Evolutionary conservation across 1,140 invertebrate genomes (phyloP).

Genomic region (Drosophila nasuta): DNA sequence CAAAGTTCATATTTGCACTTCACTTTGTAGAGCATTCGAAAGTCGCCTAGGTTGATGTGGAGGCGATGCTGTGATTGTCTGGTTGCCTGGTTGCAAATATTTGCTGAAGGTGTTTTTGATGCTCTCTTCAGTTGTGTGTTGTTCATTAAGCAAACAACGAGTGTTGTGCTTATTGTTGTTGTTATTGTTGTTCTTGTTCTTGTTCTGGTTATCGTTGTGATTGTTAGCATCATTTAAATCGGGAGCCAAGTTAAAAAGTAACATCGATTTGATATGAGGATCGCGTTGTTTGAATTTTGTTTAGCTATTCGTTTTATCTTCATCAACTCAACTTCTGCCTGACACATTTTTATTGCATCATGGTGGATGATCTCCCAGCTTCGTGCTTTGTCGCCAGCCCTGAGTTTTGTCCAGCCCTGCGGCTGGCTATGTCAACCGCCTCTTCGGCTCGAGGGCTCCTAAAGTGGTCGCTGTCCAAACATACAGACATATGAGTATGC

Average conservation of each 20-base stretch:
- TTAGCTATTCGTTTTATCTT: neutral
- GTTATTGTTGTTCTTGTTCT: constrained; percentile 7
- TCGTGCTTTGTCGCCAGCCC: too few relatives aligned
- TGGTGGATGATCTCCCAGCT: too few relatives aligned
- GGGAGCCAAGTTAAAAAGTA: constrained; percentile 51
- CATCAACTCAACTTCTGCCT: neutral
- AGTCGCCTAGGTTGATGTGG: neutral
- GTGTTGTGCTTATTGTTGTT: constrained; percentile 14
- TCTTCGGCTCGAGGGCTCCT: constrained; percentile 3
- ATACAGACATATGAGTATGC: constrained; percentile 28
- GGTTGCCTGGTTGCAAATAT: constrained; percentile 42
- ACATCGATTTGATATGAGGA: constrained; percentile 10
- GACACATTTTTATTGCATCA: too few relatives aligned
- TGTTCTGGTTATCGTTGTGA: constrained; percentile 20
- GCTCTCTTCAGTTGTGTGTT: constrained; percentile 34
- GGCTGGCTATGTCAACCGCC: too few relatives aligned
- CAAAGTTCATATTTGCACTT: neutral
- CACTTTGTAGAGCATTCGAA: neutral
- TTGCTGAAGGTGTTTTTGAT: constrained; percentile 68
- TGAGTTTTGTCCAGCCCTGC: neutral
- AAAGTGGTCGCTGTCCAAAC: constrained; percentile 7
- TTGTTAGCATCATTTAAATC: constrained; percentile 65
- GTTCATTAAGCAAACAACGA: constrained; percentile 74
- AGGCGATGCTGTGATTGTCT: neutral
- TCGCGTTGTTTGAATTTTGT: constrained; percentile 20